These are phyloP conservation scores for Disparrhopalites patrizii DNA, from an alignment of 2,888 invertebrate genomes.

Conservation along the genomic window DNA sequence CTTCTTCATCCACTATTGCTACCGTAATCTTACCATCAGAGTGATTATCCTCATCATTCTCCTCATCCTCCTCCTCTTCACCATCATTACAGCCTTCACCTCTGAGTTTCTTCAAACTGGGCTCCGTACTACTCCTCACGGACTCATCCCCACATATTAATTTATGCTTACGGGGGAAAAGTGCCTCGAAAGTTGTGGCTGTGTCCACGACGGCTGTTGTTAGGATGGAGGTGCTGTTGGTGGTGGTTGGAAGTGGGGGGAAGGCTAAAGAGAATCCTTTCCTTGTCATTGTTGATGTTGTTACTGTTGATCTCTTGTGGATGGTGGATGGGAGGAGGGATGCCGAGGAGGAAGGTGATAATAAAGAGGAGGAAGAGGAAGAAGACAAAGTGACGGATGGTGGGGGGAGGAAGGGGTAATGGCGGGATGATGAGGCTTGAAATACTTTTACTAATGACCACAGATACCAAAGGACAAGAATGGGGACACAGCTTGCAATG, in stretches of 20 bases:
- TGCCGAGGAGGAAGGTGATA: constrained; percentile 3
- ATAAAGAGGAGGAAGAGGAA: constrained; percentile 19
- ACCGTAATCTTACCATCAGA: background rate
- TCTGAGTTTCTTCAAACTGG: constrained; percentile 38
- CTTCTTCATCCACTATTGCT: background rate
- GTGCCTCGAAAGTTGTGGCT: no score
- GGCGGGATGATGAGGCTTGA: background rate
- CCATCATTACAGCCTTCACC: background rate
- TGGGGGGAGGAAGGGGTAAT: background rate
- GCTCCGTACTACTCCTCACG: constrained; percentile 27
- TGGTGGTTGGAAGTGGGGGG: constrained; percentile 6
- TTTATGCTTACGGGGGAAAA: constrained; percentile 32
- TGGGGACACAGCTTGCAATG: constrained; percentile 62
- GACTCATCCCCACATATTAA: constrained; percentile 2
- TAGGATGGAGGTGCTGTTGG: background rate
- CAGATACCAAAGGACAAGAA: constrained; percentile 62
- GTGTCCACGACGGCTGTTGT: no score
- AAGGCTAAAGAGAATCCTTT: no score
- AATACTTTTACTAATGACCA: constrained; percentile 34
- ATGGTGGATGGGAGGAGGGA: no score
- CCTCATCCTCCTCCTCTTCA: background rate
- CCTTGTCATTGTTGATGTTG: no score
- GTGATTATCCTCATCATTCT: background rate
- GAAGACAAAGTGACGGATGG: background rate
- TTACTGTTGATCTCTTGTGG: no score